Conservation (phyloP, 2,888 invertebrate species). For the Therioaphis trifolii region DNA sequence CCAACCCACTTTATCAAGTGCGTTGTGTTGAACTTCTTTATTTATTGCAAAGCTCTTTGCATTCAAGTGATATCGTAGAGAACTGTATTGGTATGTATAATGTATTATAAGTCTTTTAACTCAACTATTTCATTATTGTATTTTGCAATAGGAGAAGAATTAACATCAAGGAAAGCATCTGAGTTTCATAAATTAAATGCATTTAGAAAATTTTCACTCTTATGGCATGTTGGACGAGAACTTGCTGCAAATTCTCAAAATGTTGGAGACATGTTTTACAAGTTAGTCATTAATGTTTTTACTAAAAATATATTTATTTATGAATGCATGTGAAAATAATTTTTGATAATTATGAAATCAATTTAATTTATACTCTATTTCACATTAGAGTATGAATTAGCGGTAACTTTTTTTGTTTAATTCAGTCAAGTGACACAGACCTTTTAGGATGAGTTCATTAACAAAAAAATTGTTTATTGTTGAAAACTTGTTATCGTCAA, state of each 20-base stretch:
- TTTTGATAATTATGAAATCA: no score
- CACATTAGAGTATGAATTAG: no score
- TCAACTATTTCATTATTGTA: not conserved
- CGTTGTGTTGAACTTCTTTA: slow-evolving; percentile 79
- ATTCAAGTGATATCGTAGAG: slow-evolving; percentile 76
- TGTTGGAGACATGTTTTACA: slow-evolving; percentile 72
- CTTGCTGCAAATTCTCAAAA: slow-evolving; percentile 69
- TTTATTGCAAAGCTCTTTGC: slow-evolving; percentile 80
- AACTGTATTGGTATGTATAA: slow-evolving; percentile 68
- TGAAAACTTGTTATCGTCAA: no score
- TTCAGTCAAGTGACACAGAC: no score
- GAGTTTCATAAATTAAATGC: slow-evolving; percentile 71
- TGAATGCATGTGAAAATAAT: not conserved
- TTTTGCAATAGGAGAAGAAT: slow-evolving; percentile 63
- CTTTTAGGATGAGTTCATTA: no score
- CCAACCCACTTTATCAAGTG: slow-evolving; percentile 73
- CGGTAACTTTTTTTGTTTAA: no score
- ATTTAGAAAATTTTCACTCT: slow-evolving; percentile 75
- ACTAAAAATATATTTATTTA: not conserved
- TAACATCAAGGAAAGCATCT: slow-evolving; percentile 59
- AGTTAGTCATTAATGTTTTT: slow-evolving; percentile 69
- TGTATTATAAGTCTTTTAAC: slow-evolving; percentile 17
- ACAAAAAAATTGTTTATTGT: no score
- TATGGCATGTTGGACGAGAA: slow-evolving; percentile 84
- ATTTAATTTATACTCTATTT: no score